Evolutionary conservation across 2,113 vertebrate species (phyloP).

Genomic region (Mirza zaza): DNA sequence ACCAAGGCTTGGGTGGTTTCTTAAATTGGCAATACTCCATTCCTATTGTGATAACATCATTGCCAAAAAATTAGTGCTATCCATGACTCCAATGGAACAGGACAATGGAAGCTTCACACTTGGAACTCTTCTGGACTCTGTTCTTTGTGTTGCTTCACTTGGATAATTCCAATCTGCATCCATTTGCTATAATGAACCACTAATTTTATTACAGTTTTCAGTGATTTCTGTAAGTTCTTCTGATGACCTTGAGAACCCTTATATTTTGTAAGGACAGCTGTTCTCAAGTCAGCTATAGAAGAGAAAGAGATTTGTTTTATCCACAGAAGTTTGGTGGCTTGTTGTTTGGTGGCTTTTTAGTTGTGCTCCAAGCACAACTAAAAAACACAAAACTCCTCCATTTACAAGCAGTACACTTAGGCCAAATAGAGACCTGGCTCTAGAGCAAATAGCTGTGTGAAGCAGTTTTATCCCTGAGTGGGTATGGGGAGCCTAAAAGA

Average conservation of each 20-base stretch:
- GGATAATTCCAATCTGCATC: background rate
- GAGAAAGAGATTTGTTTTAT: background rate
- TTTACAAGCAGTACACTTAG: background rate
- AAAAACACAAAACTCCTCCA: background rate
- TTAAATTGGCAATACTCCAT: background rate
- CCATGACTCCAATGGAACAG: background rate
- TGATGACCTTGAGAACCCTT: background rate
- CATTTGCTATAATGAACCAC: background rate
- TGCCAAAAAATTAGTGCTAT: background rate
- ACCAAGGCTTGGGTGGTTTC: background rate
- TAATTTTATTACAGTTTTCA: background rate
- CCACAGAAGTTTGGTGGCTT: background rate
- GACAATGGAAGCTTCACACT: background rate
- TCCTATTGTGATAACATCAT: background rate
- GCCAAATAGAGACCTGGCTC: background rate
- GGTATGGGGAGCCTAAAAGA: background rate
- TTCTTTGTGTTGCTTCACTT: background rate
- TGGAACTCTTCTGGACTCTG: background rate
- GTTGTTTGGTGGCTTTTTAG: too few species aligned
- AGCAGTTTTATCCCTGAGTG: background rate
- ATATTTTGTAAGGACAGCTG: background rate
- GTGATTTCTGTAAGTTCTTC: background rate
- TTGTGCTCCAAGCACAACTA: background rate
- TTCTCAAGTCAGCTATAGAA: background rate
- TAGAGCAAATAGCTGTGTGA: background rate